A percentile compares a stretch with the other conserved stretches of the same genome.
phyloP scores from a whole-genome alignment of 2,888 invertebrate genomes.

The Drosophila bunnanda region DNA sequence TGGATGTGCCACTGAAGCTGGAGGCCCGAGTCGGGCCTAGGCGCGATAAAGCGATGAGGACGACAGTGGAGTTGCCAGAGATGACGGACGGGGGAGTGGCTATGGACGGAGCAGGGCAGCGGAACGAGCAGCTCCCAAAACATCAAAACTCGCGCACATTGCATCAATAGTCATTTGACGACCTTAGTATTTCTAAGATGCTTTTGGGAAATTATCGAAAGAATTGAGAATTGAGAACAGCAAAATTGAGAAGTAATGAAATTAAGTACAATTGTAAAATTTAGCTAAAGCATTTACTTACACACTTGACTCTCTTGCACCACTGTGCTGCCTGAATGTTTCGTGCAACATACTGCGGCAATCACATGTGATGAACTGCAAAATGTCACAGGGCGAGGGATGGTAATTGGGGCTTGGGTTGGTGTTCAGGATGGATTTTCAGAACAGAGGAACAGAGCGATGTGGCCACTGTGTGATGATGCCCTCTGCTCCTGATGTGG shows the following conservation, averaged over 20 bases:
- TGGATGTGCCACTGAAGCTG: conserved; percentile 24
- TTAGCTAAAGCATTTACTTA: not conserved
- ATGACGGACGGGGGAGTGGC: conserved; percentile 16
- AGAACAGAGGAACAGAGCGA: conserved; percentile 28
- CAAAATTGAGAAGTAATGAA: not conserved
- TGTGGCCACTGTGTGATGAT: conserved; percentile 53
- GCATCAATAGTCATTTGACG: not conserved
- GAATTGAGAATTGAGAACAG: not conserved
- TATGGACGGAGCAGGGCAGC: conserved; percentile 9
- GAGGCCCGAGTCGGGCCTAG: conserved; percentile 34
- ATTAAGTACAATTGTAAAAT: not conserved
- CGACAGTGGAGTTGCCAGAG: conserved; percentile 19
- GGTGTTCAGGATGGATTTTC: conserved; percentile 17
- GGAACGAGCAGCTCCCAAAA: conserved; percentile 40
- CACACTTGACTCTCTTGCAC: not conserved
- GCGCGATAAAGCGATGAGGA: conserved; percentile 51
- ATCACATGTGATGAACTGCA: conserved; percentile 54
- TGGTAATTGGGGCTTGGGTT: conserved; percentile 1
- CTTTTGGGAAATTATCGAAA: too few relatives aligned
- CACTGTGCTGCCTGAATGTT: conserved; percentile 42
- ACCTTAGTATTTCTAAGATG: too few relatives aligned
- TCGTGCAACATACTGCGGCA: conserved; percentile 51
- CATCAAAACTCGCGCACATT: conserved; percentile 35
- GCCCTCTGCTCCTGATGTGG: conserved; percentile 21
- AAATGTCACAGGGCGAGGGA: conserved; percentile 39